phyloP scores from a whole-genome alignment of 2,888 invertebrate genomes.

The Bellardia bayeri region DNA sequence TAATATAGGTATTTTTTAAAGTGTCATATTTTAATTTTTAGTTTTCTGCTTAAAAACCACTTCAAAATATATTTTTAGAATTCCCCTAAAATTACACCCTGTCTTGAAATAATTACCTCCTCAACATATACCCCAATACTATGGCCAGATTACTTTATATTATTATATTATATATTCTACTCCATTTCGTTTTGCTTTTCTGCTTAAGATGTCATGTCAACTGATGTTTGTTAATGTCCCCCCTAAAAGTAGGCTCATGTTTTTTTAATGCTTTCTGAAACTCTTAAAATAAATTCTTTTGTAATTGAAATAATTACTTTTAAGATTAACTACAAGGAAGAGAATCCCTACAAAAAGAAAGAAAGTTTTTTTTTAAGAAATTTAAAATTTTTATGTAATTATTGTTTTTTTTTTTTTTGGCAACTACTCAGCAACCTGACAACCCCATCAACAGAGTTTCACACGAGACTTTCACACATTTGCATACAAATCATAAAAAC shows the following conservation, averaged over 20 bases:
- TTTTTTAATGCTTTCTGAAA: neutral
- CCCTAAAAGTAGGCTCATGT: slow-evolving; percentile 30
- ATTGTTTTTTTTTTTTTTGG: neutral
- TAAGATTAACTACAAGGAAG: slow-evolving; percentile 38
- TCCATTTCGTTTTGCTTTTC: neutral
- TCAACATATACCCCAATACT: neutral
- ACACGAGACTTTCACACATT: slow-evolving; percentile 24
- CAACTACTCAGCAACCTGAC: slow-evolving; percentile 55
- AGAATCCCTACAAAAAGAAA: slow-evolving; percentile 3
- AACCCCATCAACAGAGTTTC: slow-evolving; percentile 47
- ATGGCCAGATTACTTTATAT: too few relatives aligned
- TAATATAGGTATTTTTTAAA: too few relatives aligned
- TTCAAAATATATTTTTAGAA: neutral
- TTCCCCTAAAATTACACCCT: neutral
- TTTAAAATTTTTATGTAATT: slow-evolving; percentile 4
- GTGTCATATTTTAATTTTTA: too few relatives aligned
- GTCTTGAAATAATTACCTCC: neutral
- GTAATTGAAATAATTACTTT: slow-evolving; percentile 71
- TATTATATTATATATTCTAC: neutral
- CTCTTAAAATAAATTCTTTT: slow-evolving; percentile 44
- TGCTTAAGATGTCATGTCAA: neutral
- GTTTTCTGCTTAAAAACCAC: neutral
- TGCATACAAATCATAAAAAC: neutral
- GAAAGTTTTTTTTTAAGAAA: slow-evolving; percentile 50
- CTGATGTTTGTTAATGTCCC: neutral